Conservation (phyloP, 37 sponge, comb jelly and placozoan species). For the Dysidea cf. avara region DNA sequence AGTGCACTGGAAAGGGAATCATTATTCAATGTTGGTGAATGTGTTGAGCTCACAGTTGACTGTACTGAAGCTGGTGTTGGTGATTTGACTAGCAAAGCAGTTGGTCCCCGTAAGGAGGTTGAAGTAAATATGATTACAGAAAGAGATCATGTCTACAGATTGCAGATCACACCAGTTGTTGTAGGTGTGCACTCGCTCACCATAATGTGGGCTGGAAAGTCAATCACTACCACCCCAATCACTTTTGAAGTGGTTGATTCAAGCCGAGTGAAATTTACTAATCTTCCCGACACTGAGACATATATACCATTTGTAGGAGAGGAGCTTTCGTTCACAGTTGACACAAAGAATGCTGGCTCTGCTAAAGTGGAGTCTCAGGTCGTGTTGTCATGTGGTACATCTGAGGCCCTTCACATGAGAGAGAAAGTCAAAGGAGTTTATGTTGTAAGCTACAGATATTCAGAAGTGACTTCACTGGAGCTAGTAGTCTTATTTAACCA, state of each 20-base stretch:
- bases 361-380: not conserved
- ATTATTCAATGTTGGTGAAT: conserved; percentile 19
- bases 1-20: not conserved
- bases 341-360: conserved; percentile 43
- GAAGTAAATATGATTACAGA: conserved; percentile 10
- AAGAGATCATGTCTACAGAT: not conserved
- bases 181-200: conserved; percentile 37
- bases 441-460: no score
- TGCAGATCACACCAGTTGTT: conserved; percentile 24
- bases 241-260: conserved; percentile 62
- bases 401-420: no score
- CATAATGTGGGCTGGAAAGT: conserved; percentile 32
- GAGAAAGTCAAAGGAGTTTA: no score
- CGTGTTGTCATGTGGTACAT: no score
- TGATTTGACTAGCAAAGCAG: conserved; percentile 32
- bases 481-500: no score
- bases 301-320: conserved; percentile 53
- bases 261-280: conserved; percentile 30
- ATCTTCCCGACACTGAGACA: conserved; percentile 62
- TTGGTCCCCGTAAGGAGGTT: conserved; percentile 14
- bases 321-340: conserved; percentile 55
- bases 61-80: conserved; percentile 34
- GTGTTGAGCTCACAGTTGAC: conserved; percentile 28
- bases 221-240: conserved; percentile 57
- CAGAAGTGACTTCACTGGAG: no score